Percentiles rank a stretch among this genome's conserved stretches.
These are phyloP conservation scores for Parotia lawesii DNA, from an alignment of 2,113 vertebrate genomes.

Conservation along the genomic window DNA sequence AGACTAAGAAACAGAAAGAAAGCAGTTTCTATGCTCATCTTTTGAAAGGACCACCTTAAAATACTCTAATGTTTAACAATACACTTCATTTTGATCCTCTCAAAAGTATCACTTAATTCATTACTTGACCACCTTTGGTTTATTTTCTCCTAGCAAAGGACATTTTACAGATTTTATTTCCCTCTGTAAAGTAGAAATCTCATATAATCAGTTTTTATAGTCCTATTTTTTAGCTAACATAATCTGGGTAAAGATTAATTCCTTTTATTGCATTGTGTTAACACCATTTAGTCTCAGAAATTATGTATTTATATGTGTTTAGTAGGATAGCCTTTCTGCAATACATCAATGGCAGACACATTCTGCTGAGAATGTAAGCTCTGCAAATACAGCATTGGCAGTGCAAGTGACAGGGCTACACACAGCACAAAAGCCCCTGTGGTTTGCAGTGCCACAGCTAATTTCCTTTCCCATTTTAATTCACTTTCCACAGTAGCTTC, in stretches of 20 bases:
- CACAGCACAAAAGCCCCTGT: background rate
- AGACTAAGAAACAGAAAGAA: background rate
- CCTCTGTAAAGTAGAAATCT: background rate
- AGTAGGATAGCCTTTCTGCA: background rate
- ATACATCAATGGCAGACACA: background rate
- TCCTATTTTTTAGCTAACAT: background rate
- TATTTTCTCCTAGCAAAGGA: background rate
- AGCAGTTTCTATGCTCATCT: background rate
- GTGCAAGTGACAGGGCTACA: background rate
- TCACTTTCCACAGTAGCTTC: background rate
- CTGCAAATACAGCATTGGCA: background rate
- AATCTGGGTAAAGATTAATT: background rate
- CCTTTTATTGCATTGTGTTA: background rate
- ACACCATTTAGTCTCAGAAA: background rate
- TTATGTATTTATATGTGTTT: background rate
- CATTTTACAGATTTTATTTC: background rate
- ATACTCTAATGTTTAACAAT: background rate
- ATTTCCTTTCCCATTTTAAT: background rate
- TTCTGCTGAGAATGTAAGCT: background rate
- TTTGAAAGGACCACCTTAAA: background rate
- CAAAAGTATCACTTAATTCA: background rate
- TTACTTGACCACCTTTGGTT: background rate
- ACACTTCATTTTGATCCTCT: background rate
- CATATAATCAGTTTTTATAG: background rate
- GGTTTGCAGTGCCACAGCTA: background rate